A percentile compares a stretch with the other conserved stretches of the same genome.
Conservation (phyloP, 35 echinoderm and acorn worm species). For the Patiria miniata region DNA sequence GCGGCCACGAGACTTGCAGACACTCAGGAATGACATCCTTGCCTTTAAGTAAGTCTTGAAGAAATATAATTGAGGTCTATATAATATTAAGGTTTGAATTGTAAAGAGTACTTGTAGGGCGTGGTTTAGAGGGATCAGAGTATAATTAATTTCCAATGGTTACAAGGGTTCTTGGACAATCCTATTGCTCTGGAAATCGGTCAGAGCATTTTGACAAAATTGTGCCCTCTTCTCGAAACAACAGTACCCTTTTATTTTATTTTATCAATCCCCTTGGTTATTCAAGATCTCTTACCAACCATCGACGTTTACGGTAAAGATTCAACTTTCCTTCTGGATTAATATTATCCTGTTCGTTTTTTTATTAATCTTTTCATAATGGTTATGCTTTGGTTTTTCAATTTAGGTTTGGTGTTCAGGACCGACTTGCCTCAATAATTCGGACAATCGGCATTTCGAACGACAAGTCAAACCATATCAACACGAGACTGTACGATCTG, state of each 20-base stretch:
- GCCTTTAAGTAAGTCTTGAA: background rate
- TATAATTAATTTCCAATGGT: too few species aligned
- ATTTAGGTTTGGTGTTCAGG: background rate
- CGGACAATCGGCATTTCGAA: background rate
- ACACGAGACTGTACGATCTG: background rate
- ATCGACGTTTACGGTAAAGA: too few species aligned
- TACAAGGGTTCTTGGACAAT: background rate
- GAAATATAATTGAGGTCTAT: background rate
- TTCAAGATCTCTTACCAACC: too few species aligned
- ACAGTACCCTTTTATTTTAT: too few species aligned
- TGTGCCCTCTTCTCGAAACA: background rate
- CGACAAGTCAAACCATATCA: background rate
- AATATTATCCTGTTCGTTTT: too few species aligned
- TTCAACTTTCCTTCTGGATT: too few species aligned
- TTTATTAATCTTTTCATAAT: too few species aligned
- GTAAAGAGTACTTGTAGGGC: too few species aligned
- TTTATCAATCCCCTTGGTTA: too few species aligned
- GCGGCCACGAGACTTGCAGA: background rate
- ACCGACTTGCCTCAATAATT: background rate
- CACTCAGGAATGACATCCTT: background rate
- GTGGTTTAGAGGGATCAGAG: too few species aligned
- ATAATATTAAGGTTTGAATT: background rate
- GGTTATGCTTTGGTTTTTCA: background rate
- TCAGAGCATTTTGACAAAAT: background rate
- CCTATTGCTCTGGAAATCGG: background rate